Evolutionary conservation across 2,888 invertebrate species (phyloP).

Genomic region (Lobophora halterata): DNA sequence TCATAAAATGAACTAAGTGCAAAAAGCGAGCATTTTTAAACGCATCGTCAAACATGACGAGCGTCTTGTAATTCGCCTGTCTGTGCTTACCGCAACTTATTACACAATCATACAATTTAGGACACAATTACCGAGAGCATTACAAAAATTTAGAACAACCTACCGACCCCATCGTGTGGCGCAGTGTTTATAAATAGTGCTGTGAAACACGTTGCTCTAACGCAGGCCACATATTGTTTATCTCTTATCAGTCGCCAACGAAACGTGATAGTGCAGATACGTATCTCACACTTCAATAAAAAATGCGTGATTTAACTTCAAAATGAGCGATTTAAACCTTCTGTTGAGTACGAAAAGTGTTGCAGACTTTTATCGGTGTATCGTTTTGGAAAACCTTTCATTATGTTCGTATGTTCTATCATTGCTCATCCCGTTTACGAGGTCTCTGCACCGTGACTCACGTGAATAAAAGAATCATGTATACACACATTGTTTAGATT

Average conservation of each 20-base stretch:
- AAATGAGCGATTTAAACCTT: slow-evolving; percentile 52
- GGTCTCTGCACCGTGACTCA: slow-evolving; percentile 23
- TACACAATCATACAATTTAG: slow-evolving; percentile 30
- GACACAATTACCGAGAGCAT: slow-evolving; percentile 18
- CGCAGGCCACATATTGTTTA: slow-evolving; percentile 34
- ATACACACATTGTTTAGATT: background rate
- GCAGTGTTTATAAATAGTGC: slow-evolving; percentile 26
- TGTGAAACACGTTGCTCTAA: slow-evolving; percentile 16
- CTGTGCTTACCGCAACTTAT: slow-evolving; percentile 21
- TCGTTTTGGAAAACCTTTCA: slow-evolving; percentile 50
- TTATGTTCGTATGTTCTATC: slow-evolving; percentile 44
- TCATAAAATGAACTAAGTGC: background rate
- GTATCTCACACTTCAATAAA: slow-evolving; percentile 22
- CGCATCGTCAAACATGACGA: slow-evolving; percentile 23
- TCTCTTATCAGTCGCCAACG: slow-evolving; percentile 48
- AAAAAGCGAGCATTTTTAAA: slow-evolving; percentile 18
- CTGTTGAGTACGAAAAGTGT: slow-evolving; percentile 46
- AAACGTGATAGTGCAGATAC: slow-evolving; percentile 38
- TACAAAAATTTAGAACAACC: slow-evolving; percentile 15
- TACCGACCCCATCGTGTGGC: slow-evolving; percentile 2
- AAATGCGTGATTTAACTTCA: slow-evolving; percentile 23
- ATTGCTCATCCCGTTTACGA: slow-evolving; percentile 11
- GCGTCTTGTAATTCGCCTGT: slow-evolving; percentile 16
- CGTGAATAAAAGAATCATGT: slow-evolving; percentile 4
- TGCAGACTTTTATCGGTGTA: slow-evolving; percentile 57